Evolutionary conservation across 2,888 invertebrate genomes (phyloP).

Genomic region (Smittia sp.): DNA sequence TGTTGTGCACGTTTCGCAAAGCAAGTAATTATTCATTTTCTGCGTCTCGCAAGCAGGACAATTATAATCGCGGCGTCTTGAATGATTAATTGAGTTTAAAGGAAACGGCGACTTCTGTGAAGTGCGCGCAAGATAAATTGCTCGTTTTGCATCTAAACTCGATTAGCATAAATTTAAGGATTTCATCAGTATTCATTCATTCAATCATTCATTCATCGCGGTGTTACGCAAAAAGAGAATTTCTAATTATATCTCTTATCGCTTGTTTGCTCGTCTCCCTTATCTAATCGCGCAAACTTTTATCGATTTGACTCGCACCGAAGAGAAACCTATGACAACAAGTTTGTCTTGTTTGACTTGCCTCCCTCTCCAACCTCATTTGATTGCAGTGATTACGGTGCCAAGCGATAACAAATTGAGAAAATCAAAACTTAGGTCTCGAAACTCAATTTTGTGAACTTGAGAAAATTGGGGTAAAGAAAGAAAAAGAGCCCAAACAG

Average conservation of each 20-base stretch:
- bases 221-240: too few relatives aligned
- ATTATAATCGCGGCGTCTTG: background rate
- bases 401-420: background rate
- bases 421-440: background rate
- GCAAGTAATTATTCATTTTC: background rate
- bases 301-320: background rate
- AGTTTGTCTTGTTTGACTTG: background rate
- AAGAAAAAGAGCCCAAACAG: background rate
- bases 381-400: background rate
- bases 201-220: too few relatives aligned
- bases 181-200: background rate
- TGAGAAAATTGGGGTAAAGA: background rate
- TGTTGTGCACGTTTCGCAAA: conserved; percentile 42
- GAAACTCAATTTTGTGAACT: background rate
- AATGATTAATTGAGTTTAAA: background rate
- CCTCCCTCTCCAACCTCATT: background rate
- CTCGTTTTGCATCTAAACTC: background rate
- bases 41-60: background rate
- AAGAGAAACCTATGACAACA: conserved; percentile 4
- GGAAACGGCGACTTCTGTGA: background rate
- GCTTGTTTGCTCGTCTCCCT: background rate
- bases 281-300: background rate
- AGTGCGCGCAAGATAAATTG: background rate
- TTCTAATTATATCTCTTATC: background rate
- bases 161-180: conserved; percentile 1